Evolutionary conservation across 2,888 invertebrate genomes (phyloP).

Genomic region (Laspeyria flexula): DNA sequence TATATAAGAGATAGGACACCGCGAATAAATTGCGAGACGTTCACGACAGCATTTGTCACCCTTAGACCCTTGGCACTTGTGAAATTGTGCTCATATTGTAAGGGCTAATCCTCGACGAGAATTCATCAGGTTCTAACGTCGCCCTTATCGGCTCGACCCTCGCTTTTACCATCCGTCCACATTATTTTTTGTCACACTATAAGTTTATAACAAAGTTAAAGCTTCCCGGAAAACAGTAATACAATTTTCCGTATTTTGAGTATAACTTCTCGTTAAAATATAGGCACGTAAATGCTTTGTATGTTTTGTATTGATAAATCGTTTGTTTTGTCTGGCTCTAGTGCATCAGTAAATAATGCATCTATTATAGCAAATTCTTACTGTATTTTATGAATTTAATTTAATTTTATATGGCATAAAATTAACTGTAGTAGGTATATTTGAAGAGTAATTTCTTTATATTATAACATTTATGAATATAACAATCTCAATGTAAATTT

Average conservation of each 20-base stretch:
- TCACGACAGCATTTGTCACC: slow-evolving; percentile 73
- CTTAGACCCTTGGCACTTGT: slow-evolving; percentile 71
- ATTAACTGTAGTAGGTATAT: too few species aligned
- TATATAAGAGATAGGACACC: slow-evolving; percentile 52
- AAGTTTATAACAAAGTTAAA: slow-evolving; percentile 47
- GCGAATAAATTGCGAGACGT: slow-evolving; percentile 70
- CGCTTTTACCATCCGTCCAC: slow-evolving; percentile 60
- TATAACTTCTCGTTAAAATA: slow-evolving; percentile 33
- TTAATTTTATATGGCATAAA: too few species aligned
- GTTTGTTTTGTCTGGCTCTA: slow-evolving; percentile 7
- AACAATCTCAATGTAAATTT: too few species aligned
- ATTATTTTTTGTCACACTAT: slow-evolving; percentile 65
- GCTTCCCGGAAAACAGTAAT: slow-evolving; percentile 32
- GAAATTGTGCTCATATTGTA: slow-evolving; percentile 84
- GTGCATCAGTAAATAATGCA: neutral
- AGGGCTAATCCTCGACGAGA: slow-evolving; percentile 78
- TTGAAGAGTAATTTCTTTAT: too few species aligned
- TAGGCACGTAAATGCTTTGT: slow-evolving; percentile 21
- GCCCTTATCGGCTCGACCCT: slow-evolving; percentile 70
- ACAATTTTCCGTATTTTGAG: slow-evolving; percentile 35
- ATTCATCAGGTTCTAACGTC: slow-evolving; percentile 77
- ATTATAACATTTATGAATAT: too few species aligned
- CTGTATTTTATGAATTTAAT: too few species aligned
- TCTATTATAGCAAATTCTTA: slow-evolving; percentile 3
- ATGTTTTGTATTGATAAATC: slow-evolving; percentile 16